Conservation (phyloP, 2,888 invertebrate genomes). For the Rotaria magnacalcarata region DNA sequence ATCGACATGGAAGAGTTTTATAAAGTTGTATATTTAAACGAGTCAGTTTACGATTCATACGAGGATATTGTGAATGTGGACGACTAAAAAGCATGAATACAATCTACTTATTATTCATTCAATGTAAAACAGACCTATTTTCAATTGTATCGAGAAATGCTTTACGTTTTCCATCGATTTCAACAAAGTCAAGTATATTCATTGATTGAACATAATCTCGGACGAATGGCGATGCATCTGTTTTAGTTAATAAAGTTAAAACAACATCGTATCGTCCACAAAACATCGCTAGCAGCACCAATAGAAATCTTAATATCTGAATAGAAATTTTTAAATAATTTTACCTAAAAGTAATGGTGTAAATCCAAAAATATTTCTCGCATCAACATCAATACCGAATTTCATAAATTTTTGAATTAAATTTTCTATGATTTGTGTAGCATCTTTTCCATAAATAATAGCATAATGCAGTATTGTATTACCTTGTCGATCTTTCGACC, state of each 20-base stretch:
- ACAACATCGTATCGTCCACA: slow-evolving; percentile 1
- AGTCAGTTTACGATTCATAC: neutral
- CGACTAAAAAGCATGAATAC: neutral
- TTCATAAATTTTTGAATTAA: slow-evolving; percentile 6
- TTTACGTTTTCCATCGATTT: neutral
- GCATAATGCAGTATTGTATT: slow-evolving; percentile 30
- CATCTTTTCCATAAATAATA: neutral
- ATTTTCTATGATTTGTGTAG: neutral
- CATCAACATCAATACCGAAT: neutral
- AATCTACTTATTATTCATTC: neutral
- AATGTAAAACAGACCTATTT: neutral
- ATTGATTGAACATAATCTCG: slow-evolving; percentile 3
- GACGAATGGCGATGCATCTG: slow-evolving; percentile 26
- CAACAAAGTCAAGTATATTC: neutral
- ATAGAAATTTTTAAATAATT: neutral
- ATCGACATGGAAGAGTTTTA: neutral
- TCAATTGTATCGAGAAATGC: neutral
- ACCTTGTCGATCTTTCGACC: neutral
- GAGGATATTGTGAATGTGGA: neutral
- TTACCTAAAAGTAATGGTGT: slow-evolving; percentile 8
- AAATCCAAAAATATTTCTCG: slow-evolving; percentile 18
- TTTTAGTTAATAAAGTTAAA: slow-evolving; percentile 13
- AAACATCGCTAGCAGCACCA: neutral
- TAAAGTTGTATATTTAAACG: neutral
- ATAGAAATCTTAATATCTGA: no score